These are phyloP conservation scores for Melozone crissalis DNA, from an alignment of 2,113 vertebrate genomes.

Conservation along the genomic window DNA sequence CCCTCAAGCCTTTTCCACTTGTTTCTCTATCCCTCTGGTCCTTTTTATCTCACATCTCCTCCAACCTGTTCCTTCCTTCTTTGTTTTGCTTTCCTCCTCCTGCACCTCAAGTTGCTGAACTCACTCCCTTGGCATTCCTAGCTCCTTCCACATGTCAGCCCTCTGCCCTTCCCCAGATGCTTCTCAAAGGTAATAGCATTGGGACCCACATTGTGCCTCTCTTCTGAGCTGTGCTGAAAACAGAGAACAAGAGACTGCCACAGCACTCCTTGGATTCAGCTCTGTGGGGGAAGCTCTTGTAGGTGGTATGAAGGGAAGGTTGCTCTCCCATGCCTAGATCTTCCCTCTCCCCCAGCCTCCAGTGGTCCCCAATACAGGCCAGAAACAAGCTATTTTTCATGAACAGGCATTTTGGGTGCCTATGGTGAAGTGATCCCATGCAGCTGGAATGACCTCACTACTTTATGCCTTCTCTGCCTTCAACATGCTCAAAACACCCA, in stretches of 20 bases:
- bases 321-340: background rate
- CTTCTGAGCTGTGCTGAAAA: background rate
- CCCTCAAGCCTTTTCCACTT: background rate
- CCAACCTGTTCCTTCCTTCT: background rate
- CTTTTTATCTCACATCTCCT: background rate
- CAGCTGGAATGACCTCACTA: background rate
- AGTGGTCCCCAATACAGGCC: background rate
- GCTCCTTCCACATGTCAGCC: background rate
- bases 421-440: background rate
- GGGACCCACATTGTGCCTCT: rapidly evolving
- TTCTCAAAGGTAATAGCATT: background rate
- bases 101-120: background rate
- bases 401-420: background rate
- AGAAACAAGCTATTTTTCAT: background rate
- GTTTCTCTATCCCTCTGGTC: background rate
- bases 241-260: background rate
- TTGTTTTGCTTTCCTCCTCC: background rate
- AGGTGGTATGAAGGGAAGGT: background rate
- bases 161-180: background rate
- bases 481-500: background rate
- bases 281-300: background rate
- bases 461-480: background rate
- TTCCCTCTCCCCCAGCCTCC: background rate
- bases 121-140: background rate
- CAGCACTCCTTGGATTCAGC: background rate